A percentile compares a stretch with the other conserved stretches of the same genome.
These are phyloP conservation scores for Pheosia gnoma DNA, from an alignment of 2,888 invertebrate genomes.

Conservation along the genomic window DNA sequence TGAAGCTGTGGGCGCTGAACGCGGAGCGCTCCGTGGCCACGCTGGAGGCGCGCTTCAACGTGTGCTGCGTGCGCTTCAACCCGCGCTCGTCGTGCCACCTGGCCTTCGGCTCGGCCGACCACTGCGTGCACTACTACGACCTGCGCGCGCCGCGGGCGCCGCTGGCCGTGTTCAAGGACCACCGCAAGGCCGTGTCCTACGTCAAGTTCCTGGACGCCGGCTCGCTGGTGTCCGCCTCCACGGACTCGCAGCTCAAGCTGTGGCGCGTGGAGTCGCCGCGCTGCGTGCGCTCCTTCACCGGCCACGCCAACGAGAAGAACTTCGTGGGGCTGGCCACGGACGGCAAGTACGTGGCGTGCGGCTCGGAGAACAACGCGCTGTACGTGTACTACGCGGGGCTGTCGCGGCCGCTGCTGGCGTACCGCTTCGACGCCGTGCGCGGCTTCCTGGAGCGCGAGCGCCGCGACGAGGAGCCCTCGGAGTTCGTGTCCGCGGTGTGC, in stretches of 20 bases:
- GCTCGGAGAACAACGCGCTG: constrained; percentile 96
- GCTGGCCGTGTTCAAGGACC: constrained; percentile 93
- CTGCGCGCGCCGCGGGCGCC: constrained; percentile 92
- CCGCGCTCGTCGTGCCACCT: constrained; percentile 91
- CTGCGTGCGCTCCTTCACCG: constrained; percentile 93
- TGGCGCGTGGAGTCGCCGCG: constrained; percentile 93
- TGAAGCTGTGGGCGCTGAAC: constrained; percentile 96
- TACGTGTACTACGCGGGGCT: constrained; percentile 96
- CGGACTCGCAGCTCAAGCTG: constrained; percentile 93
- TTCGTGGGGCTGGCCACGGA: constrained; percentile 97
- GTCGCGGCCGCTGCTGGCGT: constrained; percentile 92
- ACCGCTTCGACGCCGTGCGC: constrained; percentile 93
- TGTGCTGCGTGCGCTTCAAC: constrained; percentile 94
- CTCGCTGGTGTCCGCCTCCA: constrained; percentile 96
- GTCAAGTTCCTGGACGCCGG: constrained; percentile 89
- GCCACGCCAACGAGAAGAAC: constrained; percentile 97
- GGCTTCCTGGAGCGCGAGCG: constrained; percentile 91
- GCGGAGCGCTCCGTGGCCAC: constrained; percentile 92
- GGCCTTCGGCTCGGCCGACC: constrained; percentile 98
- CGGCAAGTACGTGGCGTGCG: constrained; percentile 94
- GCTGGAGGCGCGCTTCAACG: constrained; percentile 96
- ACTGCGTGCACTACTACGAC: constrained; percentile 98
- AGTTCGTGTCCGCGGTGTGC: constrained; percentile 98
- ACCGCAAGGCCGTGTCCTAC: constrained; percentile 97
- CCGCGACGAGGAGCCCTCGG: constrained; percentile 93